phyloP scores from a whole-genome alignment of 2,797 vertebrate species.

The Cuculus canorus region DNA sequence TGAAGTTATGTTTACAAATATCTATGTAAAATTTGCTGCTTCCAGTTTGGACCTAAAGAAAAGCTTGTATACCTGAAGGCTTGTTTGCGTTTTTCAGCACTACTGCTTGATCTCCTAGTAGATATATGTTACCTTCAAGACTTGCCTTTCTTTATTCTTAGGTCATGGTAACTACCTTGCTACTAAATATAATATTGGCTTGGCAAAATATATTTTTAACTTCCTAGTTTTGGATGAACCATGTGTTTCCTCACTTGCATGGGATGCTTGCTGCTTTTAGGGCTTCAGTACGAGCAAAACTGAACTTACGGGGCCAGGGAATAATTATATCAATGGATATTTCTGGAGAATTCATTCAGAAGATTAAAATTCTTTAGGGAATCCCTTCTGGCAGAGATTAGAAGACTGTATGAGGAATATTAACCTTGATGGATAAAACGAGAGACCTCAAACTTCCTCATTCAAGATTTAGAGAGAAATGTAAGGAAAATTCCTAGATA shows the following conservation, averaged over 20 bases:
- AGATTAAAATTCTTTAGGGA: conserved; percentile 23
- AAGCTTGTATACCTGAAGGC: neutral
- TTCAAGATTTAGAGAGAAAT: neutral
- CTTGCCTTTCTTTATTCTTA: conserved; percentile 50
- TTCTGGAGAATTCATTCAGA: conserved; percentile 14
- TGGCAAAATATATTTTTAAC: conserved; percentile 32
- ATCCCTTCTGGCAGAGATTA: neutral
- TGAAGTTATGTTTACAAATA: neutral
- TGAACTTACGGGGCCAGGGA: neutral
- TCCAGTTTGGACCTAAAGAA: neutral
- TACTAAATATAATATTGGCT: conserved; percentile 38
- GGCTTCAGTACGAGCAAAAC: neutral
- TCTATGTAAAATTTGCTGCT: neutral
- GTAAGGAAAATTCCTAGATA: neutral
- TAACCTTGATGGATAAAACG: conserved; percentile 11
- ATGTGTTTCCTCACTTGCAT: neutral
- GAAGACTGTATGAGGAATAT: neutral
- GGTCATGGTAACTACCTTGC: neutral
- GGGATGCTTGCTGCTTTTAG: conserved; percentile 15
- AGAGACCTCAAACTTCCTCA: neutral
- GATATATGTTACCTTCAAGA: neutral
- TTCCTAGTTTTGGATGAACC: neutral
- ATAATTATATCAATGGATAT: conserved; percentile 16
- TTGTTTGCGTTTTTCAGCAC: neutral
- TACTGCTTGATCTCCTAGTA: neutral